Base-by-base conservation (phyloP, 2,888 invertebrate genomes). In the Phytoseiulus persimilis region DNA sequence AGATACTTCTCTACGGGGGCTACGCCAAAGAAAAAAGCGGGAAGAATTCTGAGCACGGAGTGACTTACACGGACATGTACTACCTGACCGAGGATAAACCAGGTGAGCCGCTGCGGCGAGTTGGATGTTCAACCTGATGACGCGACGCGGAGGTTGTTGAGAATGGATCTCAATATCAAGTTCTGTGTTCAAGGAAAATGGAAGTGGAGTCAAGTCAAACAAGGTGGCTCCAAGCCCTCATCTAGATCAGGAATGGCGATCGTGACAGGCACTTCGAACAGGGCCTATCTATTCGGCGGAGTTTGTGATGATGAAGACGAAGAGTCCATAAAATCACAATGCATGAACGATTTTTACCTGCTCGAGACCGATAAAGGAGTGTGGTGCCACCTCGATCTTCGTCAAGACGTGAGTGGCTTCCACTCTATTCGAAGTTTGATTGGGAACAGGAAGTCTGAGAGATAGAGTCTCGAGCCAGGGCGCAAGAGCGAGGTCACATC, bases 231-330 rank as follows among this genome's bases (percentile, higher is more conserved):
- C 89, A 93, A 94, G 90, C 94, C 95, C 9, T 94, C 94, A 6
- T 94, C 95, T 0, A 93, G 95, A 92, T 93, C 95, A 91, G 95
- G 96, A 31, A 95, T 96, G 92, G 95, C 95, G 14, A 93, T 95
- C 90, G 94, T 95, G 11, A 93, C 94, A 89, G 93, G 94, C 83
- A 94, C 95, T 32, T 95, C 94, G 91, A 94, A 94, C 90, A 94
- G 94, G 90, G 96, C 95, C 0, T 96, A 96, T 92, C 94, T 96
- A 90, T 98, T 96, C 92, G 98, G 98, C 0, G 98, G 98, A 0
- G 96, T 97, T 23, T 94, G 95, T 93, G 97, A 97, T 91, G 94
- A 95, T 90, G 95, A 96, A 92, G 95, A 96, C 92, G 97, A 97
- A 90, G 96, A 96, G 92, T 94, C 95, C 90, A 93, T 97, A 0